A percentile compares a stretch with the other conserved stretches of the same genome.
These are phyloP conservation scores for Geodia barretti DNA, from an alignment of 37 sponge, comb jelly and placozoan genomes.

Conservation along the genomic window DNA sequence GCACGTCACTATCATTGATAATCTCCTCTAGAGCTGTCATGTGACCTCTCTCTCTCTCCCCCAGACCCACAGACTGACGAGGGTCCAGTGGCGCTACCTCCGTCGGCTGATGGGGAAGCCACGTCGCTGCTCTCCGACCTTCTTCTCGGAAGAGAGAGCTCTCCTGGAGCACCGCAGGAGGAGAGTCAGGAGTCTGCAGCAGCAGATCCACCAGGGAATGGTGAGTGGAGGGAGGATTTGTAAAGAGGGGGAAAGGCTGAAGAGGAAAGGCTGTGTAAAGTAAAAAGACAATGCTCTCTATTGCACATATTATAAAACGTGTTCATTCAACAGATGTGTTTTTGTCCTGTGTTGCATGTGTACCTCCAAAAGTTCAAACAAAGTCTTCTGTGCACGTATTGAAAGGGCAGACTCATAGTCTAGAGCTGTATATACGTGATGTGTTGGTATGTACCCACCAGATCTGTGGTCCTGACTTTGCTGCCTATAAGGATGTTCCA, in stretches of 20 bases:
- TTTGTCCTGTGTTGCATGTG: too few relatives aligned
- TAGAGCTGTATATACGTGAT: too few relatives aligned
- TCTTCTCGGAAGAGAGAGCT: slow-evolving; percentile 82
- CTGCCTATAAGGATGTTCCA: slow-evolving; percentile 77
- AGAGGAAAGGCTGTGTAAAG: too few relatives aligned
- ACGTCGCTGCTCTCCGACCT: slow-evolving; percentile 75
- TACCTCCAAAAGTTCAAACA: too few relatives aligned
- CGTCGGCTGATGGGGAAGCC: slow-evolving; percentile 91
- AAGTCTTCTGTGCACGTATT: too few relatives aligned
- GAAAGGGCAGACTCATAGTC: too few relatives aligned
- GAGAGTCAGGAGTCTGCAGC: slow-evolving; percentile 74
- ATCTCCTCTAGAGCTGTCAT: not conserved
- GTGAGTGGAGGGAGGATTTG: slow-evolving; percentile 19
- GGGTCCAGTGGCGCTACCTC: slow-evolving; percentile 78
- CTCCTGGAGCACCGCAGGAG: slow-evolving; percentile 68
- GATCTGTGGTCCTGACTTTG: slow-evolving; percentile 47
- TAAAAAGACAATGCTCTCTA: too few relatives aligned
- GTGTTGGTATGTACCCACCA: too few relatives aligned
- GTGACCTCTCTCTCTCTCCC: not conserved
- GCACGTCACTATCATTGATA: not conserved
- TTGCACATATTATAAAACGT: too few relatives aligned
- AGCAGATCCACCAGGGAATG: slow-evolving; percentile 61
- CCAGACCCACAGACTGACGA: slow-evolving; percentile 64
- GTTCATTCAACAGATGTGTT: too few relatives aligned
- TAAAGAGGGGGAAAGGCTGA: not conserved